Evolutionary conservation across 2,888 invertebrate genomes (phyloP), one percentile per base, ranked within the genome.

Genomic region (Abscondita cerata): DNA sequence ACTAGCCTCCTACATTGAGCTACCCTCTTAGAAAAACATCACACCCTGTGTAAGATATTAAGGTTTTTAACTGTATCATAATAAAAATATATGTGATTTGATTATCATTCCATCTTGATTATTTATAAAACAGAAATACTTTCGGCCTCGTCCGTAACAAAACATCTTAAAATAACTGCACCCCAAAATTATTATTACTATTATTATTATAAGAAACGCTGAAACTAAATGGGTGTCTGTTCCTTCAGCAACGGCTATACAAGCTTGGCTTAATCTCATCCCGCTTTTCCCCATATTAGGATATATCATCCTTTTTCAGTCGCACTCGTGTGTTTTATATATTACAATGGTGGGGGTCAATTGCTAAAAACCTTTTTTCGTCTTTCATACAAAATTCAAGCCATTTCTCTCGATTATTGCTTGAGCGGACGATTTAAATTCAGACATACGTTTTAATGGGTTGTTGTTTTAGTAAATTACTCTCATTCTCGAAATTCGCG

Each of bases 321-420:
- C 68, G 57, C 70, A 69, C 74, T 68, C 71, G 59, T 71, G 73
- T 72, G 73, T 73, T 73, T 75, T 73, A 76, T 77, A 77, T 76
- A 76, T 78, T 74, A 75, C 66, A 73, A 72, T 75, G 72, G 78
- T 75, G 75, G 77, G 78, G 77, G 76, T 75, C 77, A 77, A 77
- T 78, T 77, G 78, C 77, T 77, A 75, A 78, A 78, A 78, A 77
- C 76, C 76, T 77, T 78, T 77, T 78, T 78, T 78, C 77, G 73
- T 76, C 76, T 77, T 79, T 78, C 78, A 78, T 78, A 78, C 78
- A 78, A 78, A 79, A 78, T 78, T 79, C 78, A 76, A 77, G 78
- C 78, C 78, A 78, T 79, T 79, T 79, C 77, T 78, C 76, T 76
- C 78, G 78, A 79, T 78, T 79, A 79, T 78, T 77, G 77, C 76